Evolutionary conservation across 2,888 invertebrate genomes (phyloP).

Genomic region (Cephalotes varians): DNA sequence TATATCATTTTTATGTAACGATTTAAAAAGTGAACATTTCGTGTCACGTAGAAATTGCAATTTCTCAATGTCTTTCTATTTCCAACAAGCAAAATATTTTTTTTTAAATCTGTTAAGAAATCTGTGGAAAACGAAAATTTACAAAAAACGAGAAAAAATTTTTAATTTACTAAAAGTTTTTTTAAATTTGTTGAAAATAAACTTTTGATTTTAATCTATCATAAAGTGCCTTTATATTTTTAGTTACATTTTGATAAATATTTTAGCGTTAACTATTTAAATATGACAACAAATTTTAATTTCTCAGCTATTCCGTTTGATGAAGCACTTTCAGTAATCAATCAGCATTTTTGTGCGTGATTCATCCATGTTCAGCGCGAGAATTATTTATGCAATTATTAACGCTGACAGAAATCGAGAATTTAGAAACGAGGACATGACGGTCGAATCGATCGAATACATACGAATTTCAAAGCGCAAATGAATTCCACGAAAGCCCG

Average conservation of each 20-base stretch:
- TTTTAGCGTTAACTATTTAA: background rate
- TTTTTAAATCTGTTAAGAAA: background rate
- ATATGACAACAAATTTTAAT: background rate
- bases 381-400: conserved; percentile 65
- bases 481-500: conserved; percentile 57
- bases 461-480: conserved; percentile 53
- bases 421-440: conserved; percentile 52
- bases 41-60: background rate
- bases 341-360: conserved; percentile 23
- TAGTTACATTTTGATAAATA: background rate
- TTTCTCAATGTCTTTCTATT: conserved; percentile 5
- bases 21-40: background rate
- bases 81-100: background rate
- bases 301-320: background rate
- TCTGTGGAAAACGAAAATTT: background rate
- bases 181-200: background rate
- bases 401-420: conserved; percentile 57
- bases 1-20: background rate
- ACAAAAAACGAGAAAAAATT: background rate
- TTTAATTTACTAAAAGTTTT: conserved; percentile 8
- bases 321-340: background rate
- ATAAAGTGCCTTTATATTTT: background rate
- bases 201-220: background rate
- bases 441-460: conserved; percentile 54
- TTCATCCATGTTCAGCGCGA: conserved; percentile 1